Evolutionary conservation across 2,797 vertebrate genomes (phyloP).

Genomic region (Uromys caudimaculatus): DNA sequence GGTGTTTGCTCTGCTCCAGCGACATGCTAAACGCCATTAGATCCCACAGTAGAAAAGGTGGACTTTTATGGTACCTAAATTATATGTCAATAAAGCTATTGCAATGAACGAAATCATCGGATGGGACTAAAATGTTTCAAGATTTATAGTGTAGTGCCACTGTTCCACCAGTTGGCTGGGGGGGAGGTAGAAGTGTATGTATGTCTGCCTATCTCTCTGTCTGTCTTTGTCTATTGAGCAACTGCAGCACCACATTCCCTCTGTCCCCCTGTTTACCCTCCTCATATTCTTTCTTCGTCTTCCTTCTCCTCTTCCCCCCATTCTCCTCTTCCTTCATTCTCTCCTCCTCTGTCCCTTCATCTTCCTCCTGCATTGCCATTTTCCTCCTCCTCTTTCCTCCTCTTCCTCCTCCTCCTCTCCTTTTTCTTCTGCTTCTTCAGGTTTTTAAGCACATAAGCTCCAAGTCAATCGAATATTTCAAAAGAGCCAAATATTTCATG

Average conservation of each 20-base stretch:
- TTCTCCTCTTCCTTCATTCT: not conserved
- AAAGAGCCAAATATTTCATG: not conserved
- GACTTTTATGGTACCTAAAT: not conserved
- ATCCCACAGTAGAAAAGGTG: not conserved
- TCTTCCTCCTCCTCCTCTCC: not conserved
- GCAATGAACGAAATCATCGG: not conserved
- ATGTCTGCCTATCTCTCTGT: not conserved
- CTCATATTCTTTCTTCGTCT: no score
- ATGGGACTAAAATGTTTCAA: not conserved
- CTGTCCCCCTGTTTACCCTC: no score
- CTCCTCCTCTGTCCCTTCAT: not conserved
- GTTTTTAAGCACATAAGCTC: not conserved
- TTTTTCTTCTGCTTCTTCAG: not conserved
- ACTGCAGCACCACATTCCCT: not conserved
- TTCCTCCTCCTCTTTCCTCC: not conserved
- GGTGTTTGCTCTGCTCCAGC: no score
- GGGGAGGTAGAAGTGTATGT: not conserved
- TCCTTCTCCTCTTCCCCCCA: not conserved
- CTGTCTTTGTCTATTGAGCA: not conserved
- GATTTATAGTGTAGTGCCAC: not conserved
- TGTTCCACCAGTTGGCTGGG: no score
- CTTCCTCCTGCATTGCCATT: not conserved
- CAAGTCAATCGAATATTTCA: not conserved
- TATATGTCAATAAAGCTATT: not conserved
- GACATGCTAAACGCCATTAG: not conserved